Base-by-base conservation (phyloP, 2,888 invertebrate species). In the Chaetogeoica ovagalla region DNA sequence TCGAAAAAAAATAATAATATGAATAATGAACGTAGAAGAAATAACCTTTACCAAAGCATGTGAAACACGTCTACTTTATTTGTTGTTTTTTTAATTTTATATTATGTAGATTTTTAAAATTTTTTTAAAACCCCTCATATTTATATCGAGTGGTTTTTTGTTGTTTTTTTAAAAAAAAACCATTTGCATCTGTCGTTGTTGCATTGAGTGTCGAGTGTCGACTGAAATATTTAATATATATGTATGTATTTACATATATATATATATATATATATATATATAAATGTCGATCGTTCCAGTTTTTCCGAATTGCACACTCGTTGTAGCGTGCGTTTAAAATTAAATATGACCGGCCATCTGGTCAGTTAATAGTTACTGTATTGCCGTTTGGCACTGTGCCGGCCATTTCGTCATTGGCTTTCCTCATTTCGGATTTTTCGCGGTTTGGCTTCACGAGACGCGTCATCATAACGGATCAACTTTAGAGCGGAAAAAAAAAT, bases 281-380 rank as follows among this genome's bases (percentile, higher is more conserved):
- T 65, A 63, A 62, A 65, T 65, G 70, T 79, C 63, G 63, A 79
- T 71, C 57, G 79, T 71, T 79, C 79, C 70, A 79, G 77, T 70
- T 79, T 79, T 79, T 63, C 62, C 17, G 62, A 71, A 43, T 57
- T 23, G 23, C 43, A 71, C 43, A 71, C 52, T 70, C 43, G 17
- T 55, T 3, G 63, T 70, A 77, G 70, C 13, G n/a, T 43, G 30
- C 79, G 79, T 79, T 79, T 79, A 79, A 79, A 79, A 79, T 79
- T 79, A 79, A 79, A 79, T 79, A 70, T 79, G 79, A 71, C 79
- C 57, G 30, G 79, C 79, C 79, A 79, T 79, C 79, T 79, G 70
- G 71, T 79, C 79, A 79, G 79, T 71, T 52, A 65, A 30, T 30
- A 71, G 62, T 79, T 79, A 79, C 63, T 39, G 55, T 79, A 79